A percentile compares a stretch with the other conserved stretches of the same genome.
phyloP scores from a whole-genome alignment of 1,140 invertebrate species.

The Temnothorax curvispinosus region DNA sequence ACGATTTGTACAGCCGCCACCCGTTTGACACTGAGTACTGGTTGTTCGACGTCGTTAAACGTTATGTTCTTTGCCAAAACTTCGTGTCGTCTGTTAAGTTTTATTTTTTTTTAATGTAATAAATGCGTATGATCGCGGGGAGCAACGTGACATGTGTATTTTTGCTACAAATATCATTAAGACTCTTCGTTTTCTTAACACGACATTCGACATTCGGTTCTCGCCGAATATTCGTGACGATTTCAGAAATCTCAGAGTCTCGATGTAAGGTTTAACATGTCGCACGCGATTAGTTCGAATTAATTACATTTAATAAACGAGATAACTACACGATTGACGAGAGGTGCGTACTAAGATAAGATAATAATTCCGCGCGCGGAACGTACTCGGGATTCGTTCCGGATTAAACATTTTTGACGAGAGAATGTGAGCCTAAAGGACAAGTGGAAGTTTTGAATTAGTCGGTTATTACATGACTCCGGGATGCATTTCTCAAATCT shows the following conservation, averaged over 20 bases:
- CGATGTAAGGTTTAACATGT: constrained; percentile 22
- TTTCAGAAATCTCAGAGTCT: constrained; percentile 21
- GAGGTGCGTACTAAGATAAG: constrained; percentile 31
- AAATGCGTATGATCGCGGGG: constrained; percentile 64
- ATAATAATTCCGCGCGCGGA: background rate
- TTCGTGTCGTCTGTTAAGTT: constrained; percentile 72
- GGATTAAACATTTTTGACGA: constrained; percentile 8
- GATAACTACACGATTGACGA: constrained; percentile 2
- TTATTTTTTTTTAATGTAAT: constrained; percentile 60
- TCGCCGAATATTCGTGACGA: constrained; percentile 21
- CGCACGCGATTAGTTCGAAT: constrained; percentile 22
- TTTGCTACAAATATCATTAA: constrained; percentile 75
- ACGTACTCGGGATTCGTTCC: background rate
- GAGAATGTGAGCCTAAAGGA: constrained; percentile 14
- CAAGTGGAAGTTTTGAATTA: constrained; percentile 39
- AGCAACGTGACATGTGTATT: constrained; percentile 72
- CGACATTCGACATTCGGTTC: constrained; percentile 41
- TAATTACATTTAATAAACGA: constrained; percentile 51
- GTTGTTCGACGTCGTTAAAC: constrained; percentile 71
- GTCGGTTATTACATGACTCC: constrained; percentile 17
- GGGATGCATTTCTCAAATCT: constrained; percentile 45
- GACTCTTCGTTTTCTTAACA: constrained; percentile 50
- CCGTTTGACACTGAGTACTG: constrained; percentile 68
- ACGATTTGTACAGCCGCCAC: constrained; percentile 71
- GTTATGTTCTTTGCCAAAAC: constrained; percentile 71